Conservation (phyloP, 2,888 invertebrate genomes). For the Torymus tubicola region DNA sequence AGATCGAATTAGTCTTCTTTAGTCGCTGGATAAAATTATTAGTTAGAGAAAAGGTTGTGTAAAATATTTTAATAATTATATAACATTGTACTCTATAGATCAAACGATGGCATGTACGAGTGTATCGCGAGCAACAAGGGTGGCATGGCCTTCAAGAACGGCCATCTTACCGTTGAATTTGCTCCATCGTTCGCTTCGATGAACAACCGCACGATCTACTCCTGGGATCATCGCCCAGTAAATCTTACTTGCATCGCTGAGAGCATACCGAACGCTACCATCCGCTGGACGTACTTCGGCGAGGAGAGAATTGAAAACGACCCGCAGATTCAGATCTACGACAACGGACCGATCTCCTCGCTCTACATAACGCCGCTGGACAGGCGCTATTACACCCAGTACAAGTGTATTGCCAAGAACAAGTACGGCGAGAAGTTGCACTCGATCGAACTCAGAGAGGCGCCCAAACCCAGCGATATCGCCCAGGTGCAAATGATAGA, state of each 20-base stretch:
- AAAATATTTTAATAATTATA: background rate
- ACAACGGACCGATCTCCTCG: constrained; percentile 85
- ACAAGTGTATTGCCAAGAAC: constrained; percentile 90
- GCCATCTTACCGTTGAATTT: constrained; percentile 90
- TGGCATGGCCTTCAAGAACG: constrained; percentile 85
- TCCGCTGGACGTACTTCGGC: constrained; percentile 84
- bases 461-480: constrained; percentile 83
- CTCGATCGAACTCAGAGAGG: constrained; percentile 85
- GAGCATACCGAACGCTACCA: constrained; percentile 93
- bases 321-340: constrained; percentile 78
- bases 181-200: constrained; percentile 87
- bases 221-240: constrained; percentile 88
- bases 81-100: constrained; percentile 70
- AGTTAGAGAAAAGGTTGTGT: no score
- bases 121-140: constrained; percentile 90
- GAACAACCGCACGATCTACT: constrained; percentile 86
- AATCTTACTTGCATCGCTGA: constrained; percentile 94
- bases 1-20: no score
- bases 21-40: no score
- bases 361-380: constrained; percentile 84
- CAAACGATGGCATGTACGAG: constrained; percentile 92
- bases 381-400: constrained; percentile 83
- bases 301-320: constrained; percentile 72
- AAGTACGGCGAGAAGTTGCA: constrained; percentile 83
- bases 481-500: constrained; percentile 82